Evolutionary conservation across 2,797 vertebrate species (phyloP).

Genomic region (Gallinago stenura): DNA sequence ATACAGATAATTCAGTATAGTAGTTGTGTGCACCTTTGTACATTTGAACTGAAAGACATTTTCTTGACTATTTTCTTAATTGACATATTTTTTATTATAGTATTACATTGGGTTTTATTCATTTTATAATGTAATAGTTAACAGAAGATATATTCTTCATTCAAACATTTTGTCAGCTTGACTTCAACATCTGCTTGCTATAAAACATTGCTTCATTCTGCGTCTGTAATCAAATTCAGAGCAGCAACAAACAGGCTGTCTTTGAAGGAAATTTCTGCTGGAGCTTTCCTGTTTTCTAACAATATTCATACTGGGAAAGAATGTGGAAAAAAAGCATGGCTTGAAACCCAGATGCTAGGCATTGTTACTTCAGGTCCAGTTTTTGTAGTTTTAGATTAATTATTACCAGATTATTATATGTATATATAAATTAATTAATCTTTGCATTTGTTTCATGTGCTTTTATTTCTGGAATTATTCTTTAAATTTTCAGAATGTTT

Average conservation of each 20-base stretch:
- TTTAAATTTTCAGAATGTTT: background rate
- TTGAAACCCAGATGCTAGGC: constrained; percentile 15
- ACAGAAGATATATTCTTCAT: constrained; percentile 32
- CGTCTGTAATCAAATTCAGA: constrained; percentile 55
- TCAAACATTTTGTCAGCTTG: constrained; percentile 38
- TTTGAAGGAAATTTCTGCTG: constrained; percentile 61
- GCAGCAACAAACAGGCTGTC: constrained; percentile 24
- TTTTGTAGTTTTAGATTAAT: background rate
- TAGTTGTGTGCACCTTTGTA: background rate
- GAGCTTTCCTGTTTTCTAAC: constrained; percentile 48
- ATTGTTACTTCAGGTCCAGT: background rate
- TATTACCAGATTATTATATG: background rate
- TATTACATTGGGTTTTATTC: background rate
- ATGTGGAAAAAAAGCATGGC: constrained; percentile 15
- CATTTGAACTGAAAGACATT: background rate
- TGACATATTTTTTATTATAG: too few species aligned
- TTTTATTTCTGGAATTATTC: background rate
- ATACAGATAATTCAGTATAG: background rate
- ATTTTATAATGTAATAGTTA: constrained; percentile 11
- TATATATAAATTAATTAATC: background rate
- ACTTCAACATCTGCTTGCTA: constrained; percentile 57
- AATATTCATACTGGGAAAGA: constrained; percentile 44
- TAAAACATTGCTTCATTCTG: constrained; percentile 51
- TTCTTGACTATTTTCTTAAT: background rate
- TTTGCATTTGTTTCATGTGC: background rate